phyloP scores from a whole-genome alignment of 2,113 vertebrate genomes.

The Cairina moschata region DNA sequence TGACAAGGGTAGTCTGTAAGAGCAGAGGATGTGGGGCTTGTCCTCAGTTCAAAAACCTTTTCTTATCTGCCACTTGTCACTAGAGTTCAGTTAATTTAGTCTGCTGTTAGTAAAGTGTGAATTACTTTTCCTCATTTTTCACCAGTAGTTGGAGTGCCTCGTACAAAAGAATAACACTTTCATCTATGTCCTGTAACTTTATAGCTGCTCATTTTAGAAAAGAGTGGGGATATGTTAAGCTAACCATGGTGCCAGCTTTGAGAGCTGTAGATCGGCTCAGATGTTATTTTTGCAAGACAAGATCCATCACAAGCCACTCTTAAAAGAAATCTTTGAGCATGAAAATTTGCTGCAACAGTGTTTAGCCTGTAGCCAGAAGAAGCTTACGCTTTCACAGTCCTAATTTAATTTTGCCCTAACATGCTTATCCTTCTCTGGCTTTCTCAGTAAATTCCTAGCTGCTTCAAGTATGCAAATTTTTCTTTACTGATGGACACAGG shows the following conservation, averaged over 20 bases:
- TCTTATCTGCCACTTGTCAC: not conserved
- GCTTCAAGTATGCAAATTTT: not conserved
- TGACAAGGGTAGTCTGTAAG: not conserved
- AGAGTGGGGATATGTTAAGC: not conserved
- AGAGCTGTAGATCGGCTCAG: not conserved
- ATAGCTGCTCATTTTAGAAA: not conserved
- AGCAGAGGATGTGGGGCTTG: not conserved
- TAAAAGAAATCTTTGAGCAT: slow-evolving; percentile 3
- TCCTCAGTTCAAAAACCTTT: slow-evolving; percentile 15
- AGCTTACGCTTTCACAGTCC: slow-evolving; percentile 17
- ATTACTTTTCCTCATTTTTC: not conserved
- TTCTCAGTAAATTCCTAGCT: slow-evolving; percentile 22
- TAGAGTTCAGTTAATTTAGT: slow-evolving; percentile 4
- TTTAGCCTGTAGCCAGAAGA: slow-evolving; percentile 18
- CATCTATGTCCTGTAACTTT: not conserved
- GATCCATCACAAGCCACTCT: not conserved
- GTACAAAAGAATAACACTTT: not conserved
- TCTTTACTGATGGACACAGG: not conserved
- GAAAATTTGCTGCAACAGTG: not conserved
- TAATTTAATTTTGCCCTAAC: slow-evolving; percentile 40
- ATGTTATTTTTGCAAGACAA: not conserved
- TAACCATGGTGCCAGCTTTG: not conserved
- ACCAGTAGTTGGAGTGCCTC: not conserved
- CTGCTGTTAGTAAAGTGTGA: not conserved
- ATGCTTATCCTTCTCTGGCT: slow-evolving; percentile 17